Percentiles rank a stretch among this genome's conserved stretches.
Evolutionary conservation across 2,888 invertebrate genomes (phyloP).

Genomic region (Mesodorylaimus sp.): DNA sequence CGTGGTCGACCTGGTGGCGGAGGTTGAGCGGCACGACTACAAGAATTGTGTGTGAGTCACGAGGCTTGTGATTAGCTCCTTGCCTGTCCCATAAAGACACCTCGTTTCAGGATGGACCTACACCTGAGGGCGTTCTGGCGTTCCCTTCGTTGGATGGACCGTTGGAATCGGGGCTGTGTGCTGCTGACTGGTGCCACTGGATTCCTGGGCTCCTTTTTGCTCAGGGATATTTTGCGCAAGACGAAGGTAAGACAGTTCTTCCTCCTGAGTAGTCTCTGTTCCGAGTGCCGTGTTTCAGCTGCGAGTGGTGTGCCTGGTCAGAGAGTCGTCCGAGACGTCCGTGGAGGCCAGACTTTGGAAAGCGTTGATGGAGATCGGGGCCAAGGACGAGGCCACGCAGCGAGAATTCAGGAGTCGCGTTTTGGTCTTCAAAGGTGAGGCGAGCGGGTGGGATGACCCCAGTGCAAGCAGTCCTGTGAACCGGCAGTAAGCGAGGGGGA

Average conservation of each 20-base stretch:
- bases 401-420: slow-evolving; percentile 23
- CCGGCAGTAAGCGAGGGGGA: no score
- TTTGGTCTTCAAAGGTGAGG: slow-evolving; percentile 25
- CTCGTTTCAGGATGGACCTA: slow-evolving; percentile 30
- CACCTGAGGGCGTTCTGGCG: slow-evolving; percentile 36
- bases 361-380: slow-evolving; percentile 26
- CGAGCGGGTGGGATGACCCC: no score
- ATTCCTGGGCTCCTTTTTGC: slow-evolving; percentile 32
- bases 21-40: slow-evolving; percentile 30
- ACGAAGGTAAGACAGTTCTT: slow-evolving; percentile 23
- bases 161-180: slow-evolving; percentile 31
- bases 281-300: slow-evolving; percentile 17
- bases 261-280: background rate
- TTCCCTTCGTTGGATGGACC: slow-evolving; percentile 22
- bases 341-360: slow-evolving; percentile 21
- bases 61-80: slow-evolving; percentile 18
- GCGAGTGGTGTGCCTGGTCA: slow-evolving; percentile 30
- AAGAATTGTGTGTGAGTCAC: slow-evolving; percentile 16
- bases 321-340: slow-evolving; percentile 26
- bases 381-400: slow-evolving; percentile 19
- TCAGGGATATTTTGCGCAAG: slow-evolving; percentile 28
- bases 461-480: no score
- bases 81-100: background rate
- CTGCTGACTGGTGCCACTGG: slow-evolving; percentile 34
- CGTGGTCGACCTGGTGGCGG: slow-evolving; percentile 26